Percentiles rank a stretch among this genome's conserved stretches.
Evolutionary conservation across 2,113 vertebrate species (phyloP).

Genomic region (Nipponia nippon): DNA sequence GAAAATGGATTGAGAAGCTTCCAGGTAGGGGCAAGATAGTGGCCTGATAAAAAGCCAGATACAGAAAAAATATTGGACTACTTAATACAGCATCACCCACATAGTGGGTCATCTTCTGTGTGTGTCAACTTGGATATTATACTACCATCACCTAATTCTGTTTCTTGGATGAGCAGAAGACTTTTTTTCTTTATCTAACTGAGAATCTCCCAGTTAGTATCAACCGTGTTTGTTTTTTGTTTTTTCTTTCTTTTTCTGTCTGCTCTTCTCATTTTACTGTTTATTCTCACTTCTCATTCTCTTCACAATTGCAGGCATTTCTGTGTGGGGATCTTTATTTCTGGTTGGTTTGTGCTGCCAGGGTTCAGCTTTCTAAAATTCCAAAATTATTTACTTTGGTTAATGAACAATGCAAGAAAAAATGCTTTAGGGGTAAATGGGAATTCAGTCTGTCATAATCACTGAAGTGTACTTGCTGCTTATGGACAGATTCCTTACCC

Average conservation of each 20-base stretch:
- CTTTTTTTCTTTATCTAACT: neutral
- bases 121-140: neutral
- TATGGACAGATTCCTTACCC: neutral
- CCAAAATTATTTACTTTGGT: neutral
- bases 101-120: neutral
- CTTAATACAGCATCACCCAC: neutral
- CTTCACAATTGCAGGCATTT: neutral
- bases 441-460: neutral
- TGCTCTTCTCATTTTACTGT: neutral
- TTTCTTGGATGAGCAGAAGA: neutral
- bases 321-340: neutral
- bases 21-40: neutral
- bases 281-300: neutral
- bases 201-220: neutral
- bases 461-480: neutral
- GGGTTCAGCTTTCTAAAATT: neutral
- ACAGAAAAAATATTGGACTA: neutral
- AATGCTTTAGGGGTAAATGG: neutral
- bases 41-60: neutral
- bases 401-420: slow-evolving; percentile 6
- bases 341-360: neutral
- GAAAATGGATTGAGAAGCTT: neutral
- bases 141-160: neutral
- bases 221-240: neutral
- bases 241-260: neutral